phyloP scores from a whole-genome alignment of 2,797 vertebrate species.

The Sebastes umbrosus region DNA sequence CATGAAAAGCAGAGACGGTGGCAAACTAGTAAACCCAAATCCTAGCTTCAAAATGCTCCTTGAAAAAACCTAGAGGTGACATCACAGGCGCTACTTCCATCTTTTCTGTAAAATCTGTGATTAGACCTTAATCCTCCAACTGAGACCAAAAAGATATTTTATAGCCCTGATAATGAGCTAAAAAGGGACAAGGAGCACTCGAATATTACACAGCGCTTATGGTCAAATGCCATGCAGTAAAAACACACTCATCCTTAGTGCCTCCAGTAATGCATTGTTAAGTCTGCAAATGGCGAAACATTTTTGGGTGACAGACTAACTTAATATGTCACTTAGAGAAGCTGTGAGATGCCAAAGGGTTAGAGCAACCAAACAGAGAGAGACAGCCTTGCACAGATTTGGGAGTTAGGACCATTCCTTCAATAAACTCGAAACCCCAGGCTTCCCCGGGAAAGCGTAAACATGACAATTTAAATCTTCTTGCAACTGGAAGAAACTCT shows the following conservation, averaged over 20 bases:
- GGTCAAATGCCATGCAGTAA: conserved; percentile 44
- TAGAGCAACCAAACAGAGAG: neutral
- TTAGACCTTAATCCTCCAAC: conserved; percentile 21
- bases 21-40: neutral
- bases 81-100: neutral
- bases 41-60: neutral
- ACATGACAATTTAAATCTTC: conserved; percentile 36
- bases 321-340: conserved; percentile 40
- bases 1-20: neutral
- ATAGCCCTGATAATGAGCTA: conserved; percentile 21
- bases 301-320: conserved; percentile 41
- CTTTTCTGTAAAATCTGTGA: conserved; percentile 4
- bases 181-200: conserved; percentile 8
- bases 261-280: conserved; percentile 34
- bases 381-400: neutral
- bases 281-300: conserved; percentile 48
- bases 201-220: conserved; percentile 24
- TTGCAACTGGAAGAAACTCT: conserved; percentile 32
- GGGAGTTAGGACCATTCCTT: neutral
- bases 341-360: conserved; percentile 18
- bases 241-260: conserved; percentile 31
- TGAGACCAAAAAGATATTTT: conserved; percentile 21
- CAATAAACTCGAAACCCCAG: conserved; percentile 21
- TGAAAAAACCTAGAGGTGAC: conserved; percentile 1
- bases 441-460: neutral